Evolutionary conservation across 2,113 vertebrate genomes (phyloP).

Genomic region (Gymnocephalus cernua): DNA sequence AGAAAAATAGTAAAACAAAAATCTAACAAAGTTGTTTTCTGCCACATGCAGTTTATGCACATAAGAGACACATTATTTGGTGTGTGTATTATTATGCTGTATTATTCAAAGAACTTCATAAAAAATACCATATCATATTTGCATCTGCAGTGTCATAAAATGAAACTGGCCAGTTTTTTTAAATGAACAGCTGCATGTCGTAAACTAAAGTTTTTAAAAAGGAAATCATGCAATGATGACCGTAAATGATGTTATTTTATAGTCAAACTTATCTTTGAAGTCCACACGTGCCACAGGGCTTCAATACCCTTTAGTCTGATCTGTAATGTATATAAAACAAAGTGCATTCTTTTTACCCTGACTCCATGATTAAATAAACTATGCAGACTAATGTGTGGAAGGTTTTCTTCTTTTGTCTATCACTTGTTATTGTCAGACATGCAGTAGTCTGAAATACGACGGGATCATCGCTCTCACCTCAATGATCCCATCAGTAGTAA

Average conservation of each 20-base stretch:
- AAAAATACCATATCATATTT: neutral
- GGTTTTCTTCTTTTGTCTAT: neutral
- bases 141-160: neutral
- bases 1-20: neutral
- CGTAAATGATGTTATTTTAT: neutral
- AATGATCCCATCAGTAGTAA: too few relatives aligned
- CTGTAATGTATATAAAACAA: neutral
- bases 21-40: neutral
- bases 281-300: neutral
- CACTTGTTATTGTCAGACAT: too few relatives aligned
- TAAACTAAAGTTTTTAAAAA: neutral
- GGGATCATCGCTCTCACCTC: too few relatives aligned
- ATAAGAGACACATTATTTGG: neutral
- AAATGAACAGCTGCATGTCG: neutral
- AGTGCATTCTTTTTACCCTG: neutral
- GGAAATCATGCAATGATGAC: neutral
- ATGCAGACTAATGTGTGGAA: neutral
- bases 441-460: too few relatives aligned
- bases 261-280: neutral
- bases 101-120: neutral
- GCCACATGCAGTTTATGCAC: neutral
- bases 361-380: neutral
- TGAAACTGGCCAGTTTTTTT: neutral
- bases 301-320: neutral
- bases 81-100: neutral